Percentiles rank a stretch among this genome's conserved stretches.
phyloP scores from a whole-genome alignment of 2,888 invertebrate species.

The Drosophila cracens region DNA sequence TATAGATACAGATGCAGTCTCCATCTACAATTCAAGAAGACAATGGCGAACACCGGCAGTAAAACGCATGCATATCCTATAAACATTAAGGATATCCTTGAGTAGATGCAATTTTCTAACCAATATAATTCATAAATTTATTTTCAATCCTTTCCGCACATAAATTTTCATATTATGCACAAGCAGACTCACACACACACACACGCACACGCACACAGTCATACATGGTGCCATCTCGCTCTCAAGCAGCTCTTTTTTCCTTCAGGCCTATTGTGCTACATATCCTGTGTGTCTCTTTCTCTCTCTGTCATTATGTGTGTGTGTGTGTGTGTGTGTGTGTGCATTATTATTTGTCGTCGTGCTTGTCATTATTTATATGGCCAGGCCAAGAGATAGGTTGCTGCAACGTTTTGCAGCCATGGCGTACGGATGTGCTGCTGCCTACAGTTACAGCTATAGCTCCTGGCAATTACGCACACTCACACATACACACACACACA shows the following conservation, averaged over 20 bases:
- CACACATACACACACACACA: conserved; percentile 30
- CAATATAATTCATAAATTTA: conserved; percentile 84
- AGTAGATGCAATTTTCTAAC: conserved; percentile 83
- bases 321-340: conserved; percentile 47
- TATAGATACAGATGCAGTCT: conserved; percentile 23
- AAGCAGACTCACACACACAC: conserved; percentile 39
- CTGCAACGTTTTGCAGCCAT: conserved; percentile 62
- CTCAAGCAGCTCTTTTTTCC: conserved; percentile 37
- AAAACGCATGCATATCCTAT: conserved; percentile 74
- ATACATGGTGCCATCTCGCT: conserved; percentile 25
- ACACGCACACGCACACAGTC: neutral
- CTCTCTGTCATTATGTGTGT: conserved; percentile 1
- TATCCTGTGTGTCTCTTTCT: conserved; percentile 47
- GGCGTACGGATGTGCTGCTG: conserved; percentile 39
- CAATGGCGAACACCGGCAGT: conserved; percentile 56
- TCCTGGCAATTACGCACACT: conserved; percentile 66
- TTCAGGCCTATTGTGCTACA: conserved; percentile 62
- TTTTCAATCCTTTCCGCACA: conserved; percentile 84
- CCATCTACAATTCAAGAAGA: conserved; percentile 21
- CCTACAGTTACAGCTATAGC: conserved; percentile 47
- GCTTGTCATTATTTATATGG: conserved; percentile 82
- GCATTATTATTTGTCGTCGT: conserved; percentile 82
- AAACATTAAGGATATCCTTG: conserved; percentile 81
- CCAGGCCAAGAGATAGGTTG: conserved; percentile 78
- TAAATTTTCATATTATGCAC: conserved; percentile 82